Evolutionary conservation across 2,113 vertebrate species (phyloP), one percentile per base, ranked within the genome.

Genomic region (Salvator merianae): DNA sequence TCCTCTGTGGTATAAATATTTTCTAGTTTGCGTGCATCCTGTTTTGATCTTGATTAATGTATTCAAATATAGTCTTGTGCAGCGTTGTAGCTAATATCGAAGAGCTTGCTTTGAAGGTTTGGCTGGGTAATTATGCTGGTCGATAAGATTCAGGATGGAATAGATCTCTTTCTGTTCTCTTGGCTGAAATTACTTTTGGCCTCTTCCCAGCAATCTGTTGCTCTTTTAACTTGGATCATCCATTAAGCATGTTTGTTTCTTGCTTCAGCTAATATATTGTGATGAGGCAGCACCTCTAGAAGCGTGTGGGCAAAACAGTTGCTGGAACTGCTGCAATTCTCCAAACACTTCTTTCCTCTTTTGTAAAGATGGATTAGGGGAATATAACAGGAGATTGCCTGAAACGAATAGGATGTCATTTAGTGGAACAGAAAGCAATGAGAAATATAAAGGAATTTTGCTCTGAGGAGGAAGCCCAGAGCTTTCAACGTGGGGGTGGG

Each of bases 41-140:
- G 73, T 84, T 84, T 79, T 72, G 76, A 47, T 84, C 83, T 70
- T 69, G 16, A 69, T 70, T 71, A 71, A 79, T 71, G 28, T 62
- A 71, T 78, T 79, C 77, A 71, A 78, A 70, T 62, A 69, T 38
- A 71, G 55, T 70, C 68, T 79, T 84, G 62, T 18, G 62, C 53
- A 62, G 76, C 70, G 50, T 63, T 72, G 66, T 50, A 71, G 28
- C 30, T 79, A 62, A 71, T 78, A 47, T 34, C 71, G 68, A 71
- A 72, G 50, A 43, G 14, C 66, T 71, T 78, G n/a, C 66, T 84
- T 84, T 62, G 50, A 84, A 62, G 76, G 59, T 53, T 84, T 59
- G 28, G 32, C 13, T 78, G 66, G 71, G 36, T 78, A 78, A 78
- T 71, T 84, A 77, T 59, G 18, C 36, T 78, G 36, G 28, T 71